Evolutionary conservation across 2,113 vertebrate genomes (phyloP).

Genomic region (Mus musculus): DNA sequence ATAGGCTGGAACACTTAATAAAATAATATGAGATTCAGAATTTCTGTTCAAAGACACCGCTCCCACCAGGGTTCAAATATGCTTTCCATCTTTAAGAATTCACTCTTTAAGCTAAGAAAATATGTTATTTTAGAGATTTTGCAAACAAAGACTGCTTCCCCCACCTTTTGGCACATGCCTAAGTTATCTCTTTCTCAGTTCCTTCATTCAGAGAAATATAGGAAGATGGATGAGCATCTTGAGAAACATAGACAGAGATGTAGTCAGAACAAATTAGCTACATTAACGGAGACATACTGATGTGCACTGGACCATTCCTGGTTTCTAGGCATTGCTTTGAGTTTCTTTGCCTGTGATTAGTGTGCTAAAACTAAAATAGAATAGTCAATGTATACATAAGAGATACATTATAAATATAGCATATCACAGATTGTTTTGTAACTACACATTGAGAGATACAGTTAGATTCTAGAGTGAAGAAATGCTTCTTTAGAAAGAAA

Average conservation of each 20-base stretch:
- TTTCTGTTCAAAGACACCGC: conserved; percentile 66
- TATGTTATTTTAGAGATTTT: conserved; percentile 41
- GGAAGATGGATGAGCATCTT: not conserved
- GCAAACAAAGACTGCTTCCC: not conserved
- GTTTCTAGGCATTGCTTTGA: not conserved
- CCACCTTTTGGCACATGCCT: not conserved
- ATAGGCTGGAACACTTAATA: conserved; percentile 13
- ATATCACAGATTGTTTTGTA: not conserved
- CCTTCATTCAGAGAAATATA: not conserved
- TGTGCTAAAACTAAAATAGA: not conserved
- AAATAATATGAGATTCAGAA: conserved; percentile 53
- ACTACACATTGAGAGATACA: not conserved
- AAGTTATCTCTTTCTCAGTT: not conserved
- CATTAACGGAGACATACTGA: accelerated
- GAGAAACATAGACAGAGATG: not conserved
- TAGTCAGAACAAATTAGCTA: not conserved
- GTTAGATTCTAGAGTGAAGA: not conserved
- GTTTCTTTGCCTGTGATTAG: not conserved
- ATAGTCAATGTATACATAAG: not conserved
- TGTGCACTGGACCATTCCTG: not conserved
- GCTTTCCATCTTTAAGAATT: conserved; percentile 59
- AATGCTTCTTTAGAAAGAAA: not conserved
- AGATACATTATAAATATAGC: not conserved
- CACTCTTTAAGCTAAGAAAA: conserved; percentile 43
- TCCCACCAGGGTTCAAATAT: conserved; percentile 18